Conservation (phyloP, 2,113 vertebrate genomes). For the Saguinus midas region DNA sequence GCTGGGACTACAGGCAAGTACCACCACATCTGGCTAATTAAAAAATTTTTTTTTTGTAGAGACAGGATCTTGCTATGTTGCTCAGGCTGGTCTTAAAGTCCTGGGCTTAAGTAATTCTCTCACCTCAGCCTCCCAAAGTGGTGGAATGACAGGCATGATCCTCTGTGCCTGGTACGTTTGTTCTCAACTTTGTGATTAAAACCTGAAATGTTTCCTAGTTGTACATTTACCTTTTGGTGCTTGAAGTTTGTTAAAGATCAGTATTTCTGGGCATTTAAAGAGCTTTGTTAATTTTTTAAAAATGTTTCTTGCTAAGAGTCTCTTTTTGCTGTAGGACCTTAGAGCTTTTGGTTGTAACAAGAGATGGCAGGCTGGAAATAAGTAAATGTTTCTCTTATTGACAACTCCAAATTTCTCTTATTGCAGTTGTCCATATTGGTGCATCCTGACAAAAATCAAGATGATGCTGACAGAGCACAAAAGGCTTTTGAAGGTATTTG, state of each 20-base stretch:
- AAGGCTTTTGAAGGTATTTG: conserved; percentile 97
- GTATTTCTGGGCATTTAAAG: conserved; percentile 12
- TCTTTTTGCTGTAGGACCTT: not conserved
- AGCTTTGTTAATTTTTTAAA: not conserved
- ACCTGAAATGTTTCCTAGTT: not conserved
- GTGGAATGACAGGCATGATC: not conserved
- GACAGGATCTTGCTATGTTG: not conserved
- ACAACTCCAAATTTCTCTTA: conserved; percentile 31
- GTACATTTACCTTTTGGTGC: not conserved
- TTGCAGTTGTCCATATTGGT: conserved; percentile 96
- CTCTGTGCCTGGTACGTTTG: not conserved
- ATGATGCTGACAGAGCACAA: conserved; percentile 94
- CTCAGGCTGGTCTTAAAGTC: not conserved
- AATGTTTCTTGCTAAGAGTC: not conserved
- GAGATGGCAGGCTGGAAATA: not conserved
- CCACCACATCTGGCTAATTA: not conserved
- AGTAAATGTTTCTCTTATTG: not conserved
- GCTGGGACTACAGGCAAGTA: not conserved
- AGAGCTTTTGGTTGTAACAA: not conserved
- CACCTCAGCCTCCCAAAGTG: not conserved
- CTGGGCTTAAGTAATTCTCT: not conserved
- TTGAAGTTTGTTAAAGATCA: conserved; percentile 36
- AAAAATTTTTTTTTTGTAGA: not conserved
- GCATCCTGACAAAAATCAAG: conserved; percentile 99
- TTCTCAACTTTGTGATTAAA: conserved; percentile 5